phyloP scores from a whole-genome alignment of 1,140 invertebrate genomes.

The Ceratina japonica region DNA sequence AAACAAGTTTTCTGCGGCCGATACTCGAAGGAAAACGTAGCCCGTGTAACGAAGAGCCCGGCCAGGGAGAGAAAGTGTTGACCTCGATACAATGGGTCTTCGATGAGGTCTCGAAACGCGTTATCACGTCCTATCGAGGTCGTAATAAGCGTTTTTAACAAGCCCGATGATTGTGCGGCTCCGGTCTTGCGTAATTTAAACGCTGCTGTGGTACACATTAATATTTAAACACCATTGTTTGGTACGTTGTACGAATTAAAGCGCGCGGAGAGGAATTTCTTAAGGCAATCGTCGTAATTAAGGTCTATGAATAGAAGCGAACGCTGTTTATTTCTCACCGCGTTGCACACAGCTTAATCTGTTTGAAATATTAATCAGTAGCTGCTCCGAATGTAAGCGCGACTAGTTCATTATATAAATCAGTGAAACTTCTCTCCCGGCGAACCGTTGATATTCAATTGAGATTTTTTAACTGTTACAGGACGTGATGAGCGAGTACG shows the following conservation, averaged over 20 bases:
- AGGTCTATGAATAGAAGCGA: constrained; percentile 23
- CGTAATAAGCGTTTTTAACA: constrained; percentile 49
- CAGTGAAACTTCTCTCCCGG: too few species aligned
- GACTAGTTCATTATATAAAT: too few species aligned
- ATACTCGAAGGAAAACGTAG: constrained; percentile 12
- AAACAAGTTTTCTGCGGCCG: constrained; percentile 1
- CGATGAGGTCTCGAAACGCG: constrained; percentile 43
- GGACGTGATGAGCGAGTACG: constrained; percentile 87
- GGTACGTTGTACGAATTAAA: not conserved
- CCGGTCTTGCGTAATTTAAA: constrained; percentile 28
- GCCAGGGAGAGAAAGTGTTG: constrained; percentile 60
- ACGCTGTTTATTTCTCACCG: constrained; percentile 50
- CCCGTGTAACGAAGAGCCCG: constrained; percentile 19
- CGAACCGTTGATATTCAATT: not conserved
- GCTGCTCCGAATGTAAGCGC: too few species aligned
- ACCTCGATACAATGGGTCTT: constrained; percentile 59
- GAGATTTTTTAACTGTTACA: constrained; percentile 56
- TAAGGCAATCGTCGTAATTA: not conserved
- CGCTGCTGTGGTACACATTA: not conserved
- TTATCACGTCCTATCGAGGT: constrained; percentile 63
- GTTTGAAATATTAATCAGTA: too few species aligned
- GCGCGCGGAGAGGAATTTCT: not conserved
- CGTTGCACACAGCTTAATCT: too few species aligned
- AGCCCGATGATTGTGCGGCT: constrained; percentile 21
- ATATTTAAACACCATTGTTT: constrained; percentile 4